phyloP scores from a whole-genome alignment of 2,113 vertebrate species.

The Chionis minor region DNA sequence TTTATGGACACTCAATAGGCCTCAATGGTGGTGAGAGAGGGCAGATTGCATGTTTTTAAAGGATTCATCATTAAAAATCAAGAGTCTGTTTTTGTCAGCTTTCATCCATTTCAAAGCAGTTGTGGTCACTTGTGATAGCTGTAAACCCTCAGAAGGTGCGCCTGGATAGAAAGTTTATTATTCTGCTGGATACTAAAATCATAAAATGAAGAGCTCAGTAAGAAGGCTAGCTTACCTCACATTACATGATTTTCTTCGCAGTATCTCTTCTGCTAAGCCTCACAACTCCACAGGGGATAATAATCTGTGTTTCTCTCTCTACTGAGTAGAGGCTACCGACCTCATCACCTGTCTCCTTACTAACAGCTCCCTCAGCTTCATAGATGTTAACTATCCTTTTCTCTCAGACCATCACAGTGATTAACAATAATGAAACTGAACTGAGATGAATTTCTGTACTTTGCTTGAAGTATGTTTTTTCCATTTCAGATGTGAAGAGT shows the following conservation, averaged over 20 bases:
- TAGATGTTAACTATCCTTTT: not conserved
- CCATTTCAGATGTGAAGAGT: not conserved
- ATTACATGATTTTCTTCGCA: not conserved
- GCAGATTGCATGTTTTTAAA: not conserved
- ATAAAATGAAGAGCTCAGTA: not conserved
- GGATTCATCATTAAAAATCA: not conserved
- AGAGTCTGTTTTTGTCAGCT: not conserved
- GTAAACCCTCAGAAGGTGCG: not conserved
- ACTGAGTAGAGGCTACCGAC: not conserved
- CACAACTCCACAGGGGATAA: not conserved
- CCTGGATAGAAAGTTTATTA: not conserved
- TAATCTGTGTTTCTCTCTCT: not conserved
- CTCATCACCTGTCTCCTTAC: not conserved
- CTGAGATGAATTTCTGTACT: not conserved
- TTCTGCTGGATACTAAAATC: not conserved
- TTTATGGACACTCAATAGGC: not conserved
- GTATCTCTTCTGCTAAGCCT: not conserved
- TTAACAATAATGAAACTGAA: constrained; percentile 1
- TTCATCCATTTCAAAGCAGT: not conserved
- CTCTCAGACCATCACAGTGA: not conserved
- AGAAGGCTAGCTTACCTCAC: not conserved
- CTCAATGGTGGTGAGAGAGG: not conserved
- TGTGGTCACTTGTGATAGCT: not conserved
- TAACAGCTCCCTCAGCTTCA: not conserved
- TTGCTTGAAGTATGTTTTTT: not conserved